Base-by-base conservation (phyloP, 2,888 invertebrate species). In the Sesamia inferens region DNA sequence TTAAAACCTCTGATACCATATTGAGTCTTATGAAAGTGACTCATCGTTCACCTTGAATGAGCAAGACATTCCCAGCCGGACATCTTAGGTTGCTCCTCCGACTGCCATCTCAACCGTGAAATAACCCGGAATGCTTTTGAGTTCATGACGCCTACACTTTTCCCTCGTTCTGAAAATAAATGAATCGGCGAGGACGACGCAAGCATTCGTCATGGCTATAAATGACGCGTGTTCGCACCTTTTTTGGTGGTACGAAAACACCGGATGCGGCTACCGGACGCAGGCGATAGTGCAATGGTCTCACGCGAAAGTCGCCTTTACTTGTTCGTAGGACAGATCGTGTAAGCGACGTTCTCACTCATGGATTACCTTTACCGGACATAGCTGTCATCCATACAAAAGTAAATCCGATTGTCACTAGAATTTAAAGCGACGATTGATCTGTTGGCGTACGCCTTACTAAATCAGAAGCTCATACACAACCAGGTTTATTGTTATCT, bases 221-320 rank as follows among this genome's bases (percentile, higher is more conserved):
- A 95, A 96, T 95, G 95, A 93, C 86, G 90, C 85, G 85, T 92
- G 94, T 94, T 94, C 95, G 93, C 94, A 95, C 95, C 96, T 95
- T 96, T 96, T 96, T 96, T 94, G 95, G 96, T 92, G 89, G 91
- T 94, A 93, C 93, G 91, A 94, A 95, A 94, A 93, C 92, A 95
- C 95, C 95, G 96, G 96, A 96, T 92, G 93, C 91, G 85, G 90
- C 95, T 94, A 95, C 96, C 95, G 96, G 95, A 95, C 93, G 95
- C 90, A 87, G 88, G 88, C 92, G 89, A 90, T 89, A 91, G 94
- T 93, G 92, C 93, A 92, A 89, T 91, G 92, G 92, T 93, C 94
- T 91, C 91, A 85, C 86, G 88, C 92, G 89, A 93, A 91, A 93
- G 91, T 92, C 92, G 90, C 88, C 87, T 90, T 86, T 90, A 89